These are phyloP conservation scores for Brachyistius frenatus DNA, from an alignment of 2,113 vertebrate genomes.

Conservation along the genomic window DNA sequence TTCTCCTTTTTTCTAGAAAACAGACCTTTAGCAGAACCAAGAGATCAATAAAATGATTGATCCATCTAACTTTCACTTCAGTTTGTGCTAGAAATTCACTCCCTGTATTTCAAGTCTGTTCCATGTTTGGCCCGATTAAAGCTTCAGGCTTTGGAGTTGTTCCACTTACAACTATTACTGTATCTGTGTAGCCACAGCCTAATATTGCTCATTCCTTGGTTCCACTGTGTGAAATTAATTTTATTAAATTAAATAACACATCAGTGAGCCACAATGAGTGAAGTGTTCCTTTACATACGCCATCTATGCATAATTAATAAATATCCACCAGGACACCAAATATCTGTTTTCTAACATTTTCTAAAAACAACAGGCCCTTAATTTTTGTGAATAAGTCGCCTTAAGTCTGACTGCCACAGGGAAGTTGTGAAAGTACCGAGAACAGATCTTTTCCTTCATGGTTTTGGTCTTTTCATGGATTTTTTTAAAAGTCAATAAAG, in stretches of 20 bases:
- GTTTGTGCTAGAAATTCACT: neutral
- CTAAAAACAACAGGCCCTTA: neutral
- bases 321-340: constrained; percentile 9
- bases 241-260: constrained; percentile 1
- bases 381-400: neutral
- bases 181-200: constrained; percentile 16
- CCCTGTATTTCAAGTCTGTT: neutral
- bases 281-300: neutral
- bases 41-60: constrained; percentile 34
- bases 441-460: neutral
- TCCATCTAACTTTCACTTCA: neutral
- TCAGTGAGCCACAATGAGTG: neutral
- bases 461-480: neutral
- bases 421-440: neutral
- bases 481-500: neutral
- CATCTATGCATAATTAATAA: constrained; percentile 9
- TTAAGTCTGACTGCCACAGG: neutral
- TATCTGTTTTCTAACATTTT: neutral
- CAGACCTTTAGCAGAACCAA: constrained; percentile 13
- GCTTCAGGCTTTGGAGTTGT: neutral
- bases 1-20: constrained; percentile 10
- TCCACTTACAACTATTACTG: neutral
- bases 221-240: constrained; percentile 10
- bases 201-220: constrained; percentile 6
- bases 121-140: neutral